A percentile compares a stretch with the other conserved stretches of the same genome.
phyloP scores from a whole-genome alignment of 2,797 vertebrate species.

The Gallinago stenura region DNA sequence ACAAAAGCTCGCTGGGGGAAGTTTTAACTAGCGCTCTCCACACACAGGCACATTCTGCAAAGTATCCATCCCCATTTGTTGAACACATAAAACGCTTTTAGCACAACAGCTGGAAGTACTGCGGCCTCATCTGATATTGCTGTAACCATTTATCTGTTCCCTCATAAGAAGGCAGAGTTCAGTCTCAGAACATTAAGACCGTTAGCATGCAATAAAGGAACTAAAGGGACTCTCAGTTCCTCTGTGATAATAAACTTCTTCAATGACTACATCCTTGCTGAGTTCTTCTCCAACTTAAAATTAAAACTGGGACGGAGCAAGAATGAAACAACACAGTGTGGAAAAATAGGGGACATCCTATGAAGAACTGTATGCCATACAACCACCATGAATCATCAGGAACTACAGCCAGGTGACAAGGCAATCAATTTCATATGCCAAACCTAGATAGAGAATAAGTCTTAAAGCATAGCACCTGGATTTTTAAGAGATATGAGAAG shows the following conservation, averaged over 20 bases:
- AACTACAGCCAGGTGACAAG: not conserved
- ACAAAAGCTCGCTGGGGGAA: not conserved
- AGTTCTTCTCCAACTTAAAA: not conserved
- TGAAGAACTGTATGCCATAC: not conserved
- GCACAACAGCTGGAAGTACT: not conserved
- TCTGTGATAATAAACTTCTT: not conserved
- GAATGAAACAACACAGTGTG: not conserved
- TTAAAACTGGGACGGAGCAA: not conserved
- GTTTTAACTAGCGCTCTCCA: not conserved
- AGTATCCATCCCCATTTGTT: not conserved
- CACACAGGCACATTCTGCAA: not conserved
- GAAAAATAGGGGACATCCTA: not conserved
- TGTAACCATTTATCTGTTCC: not conserved
- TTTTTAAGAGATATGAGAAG: not conserved
- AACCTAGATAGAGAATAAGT: not conserved
- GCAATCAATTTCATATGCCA: not conserved
- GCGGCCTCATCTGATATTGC: not conserved
- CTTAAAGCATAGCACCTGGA: not conserved
- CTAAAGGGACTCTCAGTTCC: not conserved
- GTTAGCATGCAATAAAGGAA: not conserved
- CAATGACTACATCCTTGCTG: not conserved
- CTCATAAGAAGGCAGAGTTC: not conserved
- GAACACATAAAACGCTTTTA: not conserved
- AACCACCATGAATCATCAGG: not conserved
- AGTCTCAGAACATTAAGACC: not conserved